Evolutionary conservation across 2,888 invertebrate genomes (phyloP), one percentile per base, ranked within the genome.

Genomic region (Ischnus inquisitorius): DNA sequence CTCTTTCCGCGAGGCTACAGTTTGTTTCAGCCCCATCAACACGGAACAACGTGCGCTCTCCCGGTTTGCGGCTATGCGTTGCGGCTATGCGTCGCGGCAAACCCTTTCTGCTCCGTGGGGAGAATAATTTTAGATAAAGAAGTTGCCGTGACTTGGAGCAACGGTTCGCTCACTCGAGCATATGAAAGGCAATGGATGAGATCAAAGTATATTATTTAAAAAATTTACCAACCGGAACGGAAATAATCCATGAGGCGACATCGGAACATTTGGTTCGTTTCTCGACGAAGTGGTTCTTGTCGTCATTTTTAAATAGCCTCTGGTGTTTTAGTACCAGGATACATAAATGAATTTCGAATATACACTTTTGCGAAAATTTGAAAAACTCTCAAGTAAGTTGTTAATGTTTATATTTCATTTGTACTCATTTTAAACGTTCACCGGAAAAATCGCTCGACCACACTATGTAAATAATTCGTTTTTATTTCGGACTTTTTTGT

Each of bases 1-100:
- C 82, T 64, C 79, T 68, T 39, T 54, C 34, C 75, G 46, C 69
- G 60, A 34, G 54, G 39, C 65, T 67, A 76, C 64, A 79, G 68
- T 74, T 85, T 83, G 78, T 79, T 84, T 85, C 83, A 85, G 79
- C 83, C 87, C 86, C 89, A 87, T 87, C 88, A 86, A 79, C 87
- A 87, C 87, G 89, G 89, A 88, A 90, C 88, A 88, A 75, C 87
- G 87, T 87, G 79, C 88, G 85, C 85, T 86, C 84, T 82, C 71
- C 78, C 78, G 83, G 60, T 68, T 74, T 68, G 74, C 74, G 74
- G 74, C 74, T 43, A 57, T 16, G 62, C 39, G 62, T 64, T 64
- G 62, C 62, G 74, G 74, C 74, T 43, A 57, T 16, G 62, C 39
- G 62, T 64, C 39, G 62, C 62, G 62, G 62, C 62, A 10, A 34